phyloP scores from a whole-genome alignment of 2,113 vertebrate species.

The Mandrillus leucophaeus region DNA sequence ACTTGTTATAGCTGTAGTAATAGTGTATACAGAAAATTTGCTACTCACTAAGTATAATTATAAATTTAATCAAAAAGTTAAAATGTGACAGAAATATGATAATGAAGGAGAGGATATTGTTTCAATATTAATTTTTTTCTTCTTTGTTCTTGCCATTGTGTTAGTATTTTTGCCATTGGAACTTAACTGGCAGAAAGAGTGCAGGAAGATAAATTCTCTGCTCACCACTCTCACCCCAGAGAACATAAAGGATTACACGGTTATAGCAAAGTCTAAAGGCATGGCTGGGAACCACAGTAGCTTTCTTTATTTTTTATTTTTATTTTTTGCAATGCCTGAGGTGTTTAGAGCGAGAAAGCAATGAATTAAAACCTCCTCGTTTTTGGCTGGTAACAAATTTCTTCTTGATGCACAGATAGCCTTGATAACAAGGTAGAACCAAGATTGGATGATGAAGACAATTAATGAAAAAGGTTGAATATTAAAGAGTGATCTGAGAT shows the following conservation, averaged over 20 bases:
- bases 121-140: neutral
- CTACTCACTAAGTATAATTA: neutral
- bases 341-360: too few species aligned
- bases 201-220: neutral
- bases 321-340: too few species aligned
- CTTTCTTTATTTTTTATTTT: too few species aligned
- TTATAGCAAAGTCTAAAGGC: neutral
- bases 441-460: neutral
- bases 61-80: neutral
- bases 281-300: neutral
- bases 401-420: neutral
- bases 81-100: neutral
- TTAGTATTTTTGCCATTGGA: neutral
- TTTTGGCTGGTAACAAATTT: neutral
- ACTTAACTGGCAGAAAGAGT: neutral
- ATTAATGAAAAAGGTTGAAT: neutral
- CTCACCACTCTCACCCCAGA: neutral
- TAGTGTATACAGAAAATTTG: neutral
- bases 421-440: neutral
- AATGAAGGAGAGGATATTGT: neutral
- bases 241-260: neutral
- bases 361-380: too few species aligned
- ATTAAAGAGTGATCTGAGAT: neutral
- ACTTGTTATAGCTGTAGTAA: neutral
- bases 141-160: neutral